Evolutionary conservation across 35 echinoderm and acorn worm genomes (phyloP).

Genomic region (Hemicentrotus pulcherrimus): DNA sequence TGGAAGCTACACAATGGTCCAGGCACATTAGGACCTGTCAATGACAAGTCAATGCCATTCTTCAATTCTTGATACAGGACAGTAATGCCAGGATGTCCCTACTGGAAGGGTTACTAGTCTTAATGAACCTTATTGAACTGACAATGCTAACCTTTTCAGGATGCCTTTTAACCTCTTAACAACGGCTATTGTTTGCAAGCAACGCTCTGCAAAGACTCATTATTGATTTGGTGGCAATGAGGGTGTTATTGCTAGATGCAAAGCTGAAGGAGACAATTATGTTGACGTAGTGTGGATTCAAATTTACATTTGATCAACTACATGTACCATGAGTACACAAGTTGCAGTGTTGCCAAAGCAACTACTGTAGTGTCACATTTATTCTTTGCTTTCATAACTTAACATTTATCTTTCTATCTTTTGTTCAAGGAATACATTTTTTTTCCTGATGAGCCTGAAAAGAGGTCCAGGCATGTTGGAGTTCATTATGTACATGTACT

Average conservation of each 20-base stretch:
- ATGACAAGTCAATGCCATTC: neutral
- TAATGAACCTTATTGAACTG: conserved; percentile 3
- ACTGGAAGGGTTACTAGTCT: neutral
- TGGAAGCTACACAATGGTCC: neutral
- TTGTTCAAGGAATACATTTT: too few species aligned
- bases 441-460: too few species aligned
- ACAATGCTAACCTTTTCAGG: neutral
- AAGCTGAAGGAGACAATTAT: neutral
- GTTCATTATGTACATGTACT: too few species aligned
- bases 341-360: neutral
- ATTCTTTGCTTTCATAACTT: too few species aligned
- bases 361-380: too few species aligned
- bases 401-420: too few species aligned
- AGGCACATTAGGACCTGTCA: neutral
- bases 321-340: neutral
- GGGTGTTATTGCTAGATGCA: neutral
- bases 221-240: neutral
- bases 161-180: neutral
- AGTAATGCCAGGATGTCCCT: neutral
- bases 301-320: neutral
- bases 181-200: conserved; percentile 1
- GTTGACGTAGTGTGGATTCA: neutral
- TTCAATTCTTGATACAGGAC: neutral
- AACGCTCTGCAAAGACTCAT: neutral
- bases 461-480: too few species aligned